Evolutionary conservation across 2,888 invertebrate genomes (phyloP), one percentile per base, ranked within the genome.

Genomic region (Cerceris rybyensis): DNA sequence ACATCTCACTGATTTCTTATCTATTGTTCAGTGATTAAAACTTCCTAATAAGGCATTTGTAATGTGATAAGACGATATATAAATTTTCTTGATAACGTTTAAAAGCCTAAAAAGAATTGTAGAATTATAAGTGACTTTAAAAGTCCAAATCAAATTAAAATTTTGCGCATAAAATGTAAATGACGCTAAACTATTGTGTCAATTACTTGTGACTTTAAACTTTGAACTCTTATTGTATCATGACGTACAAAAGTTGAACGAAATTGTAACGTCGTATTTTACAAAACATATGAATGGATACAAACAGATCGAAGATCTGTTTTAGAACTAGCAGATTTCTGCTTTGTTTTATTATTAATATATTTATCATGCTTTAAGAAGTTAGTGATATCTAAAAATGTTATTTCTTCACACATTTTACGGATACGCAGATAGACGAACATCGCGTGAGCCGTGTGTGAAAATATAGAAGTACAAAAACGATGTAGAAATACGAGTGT

Each of bases 391-490:
- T 68, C 42, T 54, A 78, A 60, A 76, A 64, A 6, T 49, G 49
- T 58, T 11, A 49, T 65, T 11, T 42, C n/a, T 55, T 17, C 46
- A 61, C 46, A 43, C 64, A 65, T 17, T 49, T 55, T 59, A 41
- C 11, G 69, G 39, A 28, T 14, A 49, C 52, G 52, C n/a, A 8
- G 42, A 57, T 13, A 16, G 42, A 54, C 1, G 41, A 70, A 66
- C 57, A 16, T 58, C 1, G 54, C 9, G 52, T 50, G 49, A 70
- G 50, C 58, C 69, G 58, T 67, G 70, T 70, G 59, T 60, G 60
- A 65, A 74, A 67, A 74, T 55, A 42, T 80, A 74, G 60, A 74
- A 78, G 80, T 80, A 80, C 80, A 80, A 80, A 77, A 70, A 66
- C 55, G 58, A 68, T 60, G 49, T 80, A 74, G 58, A 57, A 52